phyloP scores from a whole-genome alignment of 53 echinoderm and acorn worm species.

The Stichopus horrens region DNA sequence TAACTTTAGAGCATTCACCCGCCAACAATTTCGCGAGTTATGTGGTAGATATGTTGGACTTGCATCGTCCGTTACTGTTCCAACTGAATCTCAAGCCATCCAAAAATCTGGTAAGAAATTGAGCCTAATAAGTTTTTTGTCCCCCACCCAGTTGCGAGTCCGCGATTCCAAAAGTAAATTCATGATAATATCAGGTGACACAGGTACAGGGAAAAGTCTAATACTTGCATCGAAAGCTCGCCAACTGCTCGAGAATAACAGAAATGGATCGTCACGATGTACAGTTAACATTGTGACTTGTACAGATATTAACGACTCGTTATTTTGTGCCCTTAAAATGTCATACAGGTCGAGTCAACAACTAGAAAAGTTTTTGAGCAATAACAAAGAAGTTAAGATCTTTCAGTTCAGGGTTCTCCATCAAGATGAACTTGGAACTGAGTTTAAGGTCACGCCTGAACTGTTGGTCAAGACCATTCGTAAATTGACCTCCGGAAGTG shows the following conservation, averaged over 20 bases:
- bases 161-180: neutral
- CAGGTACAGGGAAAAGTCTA: constrained; percentile 43
- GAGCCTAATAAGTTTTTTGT: neutral
- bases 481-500: constrained; percentile 1
- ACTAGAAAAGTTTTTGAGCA: neutral
- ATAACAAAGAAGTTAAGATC: neutral
- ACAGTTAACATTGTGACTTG: constrained; percentile 30
- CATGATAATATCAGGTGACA: constrained; percentile 37
- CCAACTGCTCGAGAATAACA: neutral
- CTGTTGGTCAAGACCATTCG: constrained; percentile 10
- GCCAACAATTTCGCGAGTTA: constrained; percentile 16
- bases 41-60: constrained; percentile 48
- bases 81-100: neutral
- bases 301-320: constrained; percentile 39
- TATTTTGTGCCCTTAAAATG: constrained; percentile 36
- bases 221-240: constrained; percentile 38
- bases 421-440: neutral
- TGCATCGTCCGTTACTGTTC: constrained; percentile 40
- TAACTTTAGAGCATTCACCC: neutral
- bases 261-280: neutral
- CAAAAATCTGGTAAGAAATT: constrained; percentile 21
- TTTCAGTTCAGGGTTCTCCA: constrained; percentile 29
- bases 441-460: constrained; percentile 33
- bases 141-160: constrained; percentile 1
- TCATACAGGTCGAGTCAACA: constrained; percentile 37